phyloP scores from a whole-genome alignment of 2,113 vertebrate genomes.

The Jacana jacana region DNA sequence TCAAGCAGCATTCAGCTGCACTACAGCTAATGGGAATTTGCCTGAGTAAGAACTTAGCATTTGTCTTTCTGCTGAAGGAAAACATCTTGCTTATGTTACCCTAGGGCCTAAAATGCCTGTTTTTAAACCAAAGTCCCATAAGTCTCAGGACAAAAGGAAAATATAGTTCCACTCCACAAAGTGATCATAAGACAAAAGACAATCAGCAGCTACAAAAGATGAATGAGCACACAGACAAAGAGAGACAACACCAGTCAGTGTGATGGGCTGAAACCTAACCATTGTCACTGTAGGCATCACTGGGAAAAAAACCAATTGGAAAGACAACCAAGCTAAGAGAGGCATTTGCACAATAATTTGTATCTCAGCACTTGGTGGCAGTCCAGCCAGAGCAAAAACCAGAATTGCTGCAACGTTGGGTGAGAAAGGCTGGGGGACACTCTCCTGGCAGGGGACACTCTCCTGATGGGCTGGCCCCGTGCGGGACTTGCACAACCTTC shows the following conservation, averaged over 20 bases:
- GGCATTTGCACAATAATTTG: slow-evolving; percentile 5
- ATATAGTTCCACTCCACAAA: background rate
- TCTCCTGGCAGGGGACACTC: accelerated
- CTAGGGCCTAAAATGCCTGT: background rate
- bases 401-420: background rate
- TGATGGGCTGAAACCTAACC: background rate
- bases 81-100: background rate
- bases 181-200: background rate
- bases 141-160: slow-evolving; percentile 22
- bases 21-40: background rate
- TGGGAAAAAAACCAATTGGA: background rate
- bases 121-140: background rate
- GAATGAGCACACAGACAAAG: background rate
- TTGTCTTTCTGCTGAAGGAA: background rate
- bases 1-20: background rate
- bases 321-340: background rate
- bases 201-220: slow-evolving; percentile 3
- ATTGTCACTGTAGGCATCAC: background rate
- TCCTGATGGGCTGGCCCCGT: background rate
- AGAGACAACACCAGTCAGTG: background rate
- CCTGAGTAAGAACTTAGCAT: background rate
- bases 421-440: background rate
- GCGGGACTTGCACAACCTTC: background rate
- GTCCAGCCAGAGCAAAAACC: slow-evolving; percentile 5
- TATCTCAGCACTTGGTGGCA: slow-evolving; percentile 33